Percentiles rank a stretch among this genome's conserved stretches.
Conservation (phyloP, 1,140 invertebrate species). For the Bombus superbus region DNA sequence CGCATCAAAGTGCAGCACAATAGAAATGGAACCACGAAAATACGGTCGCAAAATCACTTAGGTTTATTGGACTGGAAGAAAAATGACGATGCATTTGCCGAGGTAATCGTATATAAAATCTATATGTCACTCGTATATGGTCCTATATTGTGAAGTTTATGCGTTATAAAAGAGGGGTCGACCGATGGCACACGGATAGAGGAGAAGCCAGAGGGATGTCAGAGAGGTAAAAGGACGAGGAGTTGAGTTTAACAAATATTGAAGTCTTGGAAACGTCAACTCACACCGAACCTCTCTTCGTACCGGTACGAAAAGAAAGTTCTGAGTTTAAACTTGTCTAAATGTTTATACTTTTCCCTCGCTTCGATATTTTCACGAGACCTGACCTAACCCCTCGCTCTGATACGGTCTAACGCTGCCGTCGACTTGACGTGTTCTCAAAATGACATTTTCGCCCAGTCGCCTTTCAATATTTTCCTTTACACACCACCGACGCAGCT, state of each 20-base stretch:
- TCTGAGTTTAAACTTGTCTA: slow-evolving; percentile 74
- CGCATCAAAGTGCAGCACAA: slow-evolving; percentile 53
- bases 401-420: slow-evolving; percentile 31
- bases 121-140: slow-evolving; percentile 68
- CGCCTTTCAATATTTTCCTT: slow-evolving; percentile 58
- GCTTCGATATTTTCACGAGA: slow-evolving; percentile 68
- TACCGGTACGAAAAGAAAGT: slow-evolving; percentile 63
- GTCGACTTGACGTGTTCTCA: slow-evolving; percentile 50
- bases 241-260: slow-evolving; percentile 75
- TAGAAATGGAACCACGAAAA: slow-evolving; percentile 74
- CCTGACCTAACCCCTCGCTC: slow-evolving; percentile 27
- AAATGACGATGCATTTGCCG: slow-evolving; percentile 60
- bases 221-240: slow-evolving; percentile 41
- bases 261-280: slow-evolving; percentile 70
- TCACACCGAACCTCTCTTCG: slow-evolving; percentile 53
- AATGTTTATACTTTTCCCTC: slow-evolving; percentile 73
- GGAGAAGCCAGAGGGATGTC: slow-evolving; percentile 48
- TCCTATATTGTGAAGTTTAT: slow-evolving; percentile 70
- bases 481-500: slow-evolving; percentile 8
- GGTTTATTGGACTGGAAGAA: slow-evolving; percentile 72
- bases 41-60: slow-evolving; percentile 77
- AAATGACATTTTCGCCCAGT: slow-evolving; percentile 53
- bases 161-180: slow-evolving; percentile 72
- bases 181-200: slow-evolving; percentile 50
- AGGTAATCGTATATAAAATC: slow-evolving; percentile 76